Conservation (phyloP, 2,797 vertebrate genomes). For the Peromyscus attwateri region DNA sequence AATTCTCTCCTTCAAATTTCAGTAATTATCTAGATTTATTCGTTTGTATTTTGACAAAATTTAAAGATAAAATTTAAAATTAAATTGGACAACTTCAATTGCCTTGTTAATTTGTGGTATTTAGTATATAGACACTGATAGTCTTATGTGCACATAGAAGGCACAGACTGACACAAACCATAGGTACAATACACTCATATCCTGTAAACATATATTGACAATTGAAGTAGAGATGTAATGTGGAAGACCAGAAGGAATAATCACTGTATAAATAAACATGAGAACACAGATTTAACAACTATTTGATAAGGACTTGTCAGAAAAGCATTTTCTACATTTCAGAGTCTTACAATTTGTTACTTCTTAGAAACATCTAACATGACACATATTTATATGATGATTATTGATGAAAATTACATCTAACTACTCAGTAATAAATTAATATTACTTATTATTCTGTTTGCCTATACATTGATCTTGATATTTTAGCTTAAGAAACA, state of each 20-base stretch:
- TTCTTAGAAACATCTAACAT: not conserved
- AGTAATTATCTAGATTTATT: not conserved
- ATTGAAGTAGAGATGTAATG: not conserved
- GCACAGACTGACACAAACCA: not conserved
- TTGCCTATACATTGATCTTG: slow-evolving; percentile 15
- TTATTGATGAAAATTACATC: slow-evolving; percentile 18
- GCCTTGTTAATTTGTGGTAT: not conserved
- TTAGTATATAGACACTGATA: not conserved
- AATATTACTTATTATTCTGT: not conserved
- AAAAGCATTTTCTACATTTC: not conserved
- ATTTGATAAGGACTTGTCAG: not conserved
- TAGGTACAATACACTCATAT: not conserved
- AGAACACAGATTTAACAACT: not conserved
- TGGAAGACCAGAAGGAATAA: not conserved
- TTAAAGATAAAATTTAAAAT: slow-evolving; percentile 68
- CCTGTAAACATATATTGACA: not conserved
- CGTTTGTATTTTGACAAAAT: slow-evolving; percentile 36
- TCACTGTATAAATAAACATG: not conserved
- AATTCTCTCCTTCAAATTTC: slow-evolving; percentile 58
- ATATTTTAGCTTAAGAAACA: not conserved
- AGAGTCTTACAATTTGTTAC: not conserved
- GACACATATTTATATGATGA: slow-evolving; percentile 27
- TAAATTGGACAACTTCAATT: slow-evolving; percentile 68
- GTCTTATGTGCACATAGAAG: not conserved
- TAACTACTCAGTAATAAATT: slow-evolving; percentile 19